Conservation (phyloP, 2,797 vertebrate species). For the Chaunax sp. region DNA sequence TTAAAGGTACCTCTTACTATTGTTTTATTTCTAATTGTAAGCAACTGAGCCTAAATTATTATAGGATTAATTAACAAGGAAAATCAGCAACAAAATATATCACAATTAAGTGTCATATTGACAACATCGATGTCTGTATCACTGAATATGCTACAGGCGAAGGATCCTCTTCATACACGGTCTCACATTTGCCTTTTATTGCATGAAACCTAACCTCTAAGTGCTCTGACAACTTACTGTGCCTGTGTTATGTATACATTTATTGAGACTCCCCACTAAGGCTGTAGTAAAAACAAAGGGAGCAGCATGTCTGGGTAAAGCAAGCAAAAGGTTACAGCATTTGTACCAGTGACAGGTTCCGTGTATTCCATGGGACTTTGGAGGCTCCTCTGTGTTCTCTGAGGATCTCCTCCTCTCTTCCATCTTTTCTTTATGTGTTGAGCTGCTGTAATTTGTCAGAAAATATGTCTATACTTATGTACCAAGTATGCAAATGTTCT, state of each 20-base stretch:
- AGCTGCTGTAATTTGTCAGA: slow-evolving; percentile 10
- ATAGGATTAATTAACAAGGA: no score
- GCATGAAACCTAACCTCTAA: neutral
- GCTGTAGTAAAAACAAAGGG: slow-evolving; percentile 12
- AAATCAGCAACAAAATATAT: no score
- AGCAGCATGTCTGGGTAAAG: slow-evolving; percentile 24
- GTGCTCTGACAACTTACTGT: slow-evolving; percentile 2
- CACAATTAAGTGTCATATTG: no score
- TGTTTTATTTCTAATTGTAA: no score
- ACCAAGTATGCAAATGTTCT: slow-evolving; percentile 8
- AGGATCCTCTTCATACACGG: neutral
- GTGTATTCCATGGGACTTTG: slow-evolving; percentile 23
- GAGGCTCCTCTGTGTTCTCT: slow-evolving; percentile 25
- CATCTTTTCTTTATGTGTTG: slow-evolving; percentile 37
- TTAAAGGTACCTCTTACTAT: neutral
- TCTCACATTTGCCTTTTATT: neutral
- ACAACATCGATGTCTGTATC: no score
- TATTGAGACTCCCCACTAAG: slow-evolving; percentile 6
- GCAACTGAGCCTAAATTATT: no score
- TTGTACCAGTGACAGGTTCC: slow-evolving; percentile 33
- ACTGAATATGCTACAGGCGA: no score
- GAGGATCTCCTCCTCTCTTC: slow-evolving; percentile 40
- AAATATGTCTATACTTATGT: slow-evolving; percentile 8
- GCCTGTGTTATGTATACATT: slow-evolving; percentile 5
- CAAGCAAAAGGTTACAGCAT: slow-evolving; percentile 48